Conservation (phyloP, 2,113 vertebrate species). For the Scomber scombrus region DNA sequence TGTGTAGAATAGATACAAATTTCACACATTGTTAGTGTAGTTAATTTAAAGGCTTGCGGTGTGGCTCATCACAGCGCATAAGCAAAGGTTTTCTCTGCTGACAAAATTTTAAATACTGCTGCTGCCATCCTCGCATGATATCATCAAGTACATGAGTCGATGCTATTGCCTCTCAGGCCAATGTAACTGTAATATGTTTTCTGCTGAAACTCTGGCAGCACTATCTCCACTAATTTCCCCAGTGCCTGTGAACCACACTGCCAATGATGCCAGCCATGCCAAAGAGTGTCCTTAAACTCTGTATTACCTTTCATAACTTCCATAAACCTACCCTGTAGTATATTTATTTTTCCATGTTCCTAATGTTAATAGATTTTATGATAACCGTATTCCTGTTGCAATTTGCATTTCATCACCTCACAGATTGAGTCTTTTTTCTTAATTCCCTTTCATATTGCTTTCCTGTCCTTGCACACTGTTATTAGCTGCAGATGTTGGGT, state of each 20-base stretch:
- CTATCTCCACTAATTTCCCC: conserved; percentile 69
- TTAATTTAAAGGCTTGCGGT: conserved; percentile 9
- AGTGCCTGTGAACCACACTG: conserved; percentile 49
- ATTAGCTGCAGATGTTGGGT: conserved; percentile 40
- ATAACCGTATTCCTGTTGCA: conserved; percentile 13
- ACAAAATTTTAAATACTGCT: conserved; percentile 26
- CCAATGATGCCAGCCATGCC: conserved; percentile 37
- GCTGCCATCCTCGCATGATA: conserved; percentile 37
- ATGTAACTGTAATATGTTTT: conserved; percentile 58
- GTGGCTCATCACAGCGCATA: conserved; percentile 20
- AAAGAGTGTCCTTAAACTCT: conserved; percentile 57
- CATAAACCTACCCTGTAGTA: conserved; percentile 29
- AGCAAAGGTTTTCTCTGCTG: conserved; percentile 3
- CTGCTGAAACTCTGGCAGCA: conserved; percentile 46
- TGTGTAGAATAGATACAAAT: conserved; percentile 10
- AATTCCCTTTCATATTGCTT: conserved; percentile 53
- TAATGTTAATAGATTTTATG: conserved; percentile 52
- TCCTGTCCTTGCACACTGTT: conserved; percentile 32
- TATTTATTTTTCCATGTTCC: conserved; percentile 25
- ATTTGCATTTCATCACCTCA: conserved; percentile 55
- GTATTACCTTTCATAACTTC: conserved; percentile 49
- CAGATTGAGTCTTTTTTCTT: conserved; percentile 40
- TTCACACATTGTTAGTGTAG: conserved; percentile 11
- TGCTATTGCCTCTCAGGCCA: conserved; percentile 51
- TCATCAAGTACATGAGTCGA: conserved; percentile 51